Percentiles rank a stretch among this genome's conserved stretches.
These are phyloP conservation scores for Drosophila villosipedis DNA, from an alignment of 2,888 invertebrate species.

Conservation along the genomic window DNA sequence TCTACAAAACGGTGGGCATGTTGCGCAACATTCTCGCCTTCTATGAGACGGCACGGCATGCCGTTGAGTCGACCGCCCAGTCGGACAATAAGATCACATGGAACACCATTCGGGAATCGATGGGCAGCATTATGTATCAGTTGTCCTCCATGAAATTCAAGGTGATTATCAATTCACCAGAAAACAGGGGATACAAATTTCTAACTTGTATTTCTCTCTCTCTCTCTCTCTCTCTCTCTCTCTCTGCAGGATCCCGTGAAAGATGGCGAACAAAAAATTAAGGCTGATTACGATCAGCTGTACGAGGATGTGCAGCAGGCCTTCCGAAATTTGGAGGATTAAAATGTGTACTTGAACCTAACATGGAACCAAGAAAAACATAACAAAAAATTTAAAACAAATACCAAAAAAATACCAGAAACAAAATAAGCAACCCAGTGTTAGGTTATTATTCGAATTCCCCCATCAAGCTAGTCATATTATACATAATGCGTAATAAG, in stretches of 20 bases:
- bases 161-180: conserved; percentile 86
- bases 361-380: conserved; percentile 30
- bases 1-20: conserved; percentile 99
- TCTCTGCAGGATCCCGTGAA: conserved; percentile 94
- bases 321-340: conserved; percentile 99
- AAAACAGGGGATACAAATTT: not conserved
- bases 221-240: not conserved
- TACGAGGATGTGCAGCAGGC: conserved; percentile 98
- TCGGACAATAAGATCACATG: conserved; percentile 99
- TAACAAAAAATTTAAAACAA: conserved; percentile 13
- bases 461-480: conserved; percentile 75
- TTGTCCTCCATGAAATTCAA: conserved; percentile 99
- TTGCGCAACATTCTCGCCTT: conserved; percentile 98
- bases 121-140: conserved; percentile 97
- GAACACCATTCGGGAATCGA: conserved; percentile 97
- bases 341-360: conserved; percentile 77
- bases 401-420: conserved; percentile 40
- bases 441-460: conserved; percentile 77
- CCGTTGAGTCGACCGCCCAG: conserved; percentile 98
- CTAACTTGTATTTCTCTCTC: not conserved
- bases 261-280: conserved; percentile 98
- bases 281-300: conserved; percentile 97
- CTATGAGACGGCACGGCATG: conserved; percentile 98
- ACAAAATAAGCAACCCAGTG: conserved; percentile 63
- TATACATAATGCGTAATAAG: conserved; percentile 76